phyloP scores from a whole-genome alignment of 92 coral and sea anemone species.

The Siderastrea radians region DNA sequence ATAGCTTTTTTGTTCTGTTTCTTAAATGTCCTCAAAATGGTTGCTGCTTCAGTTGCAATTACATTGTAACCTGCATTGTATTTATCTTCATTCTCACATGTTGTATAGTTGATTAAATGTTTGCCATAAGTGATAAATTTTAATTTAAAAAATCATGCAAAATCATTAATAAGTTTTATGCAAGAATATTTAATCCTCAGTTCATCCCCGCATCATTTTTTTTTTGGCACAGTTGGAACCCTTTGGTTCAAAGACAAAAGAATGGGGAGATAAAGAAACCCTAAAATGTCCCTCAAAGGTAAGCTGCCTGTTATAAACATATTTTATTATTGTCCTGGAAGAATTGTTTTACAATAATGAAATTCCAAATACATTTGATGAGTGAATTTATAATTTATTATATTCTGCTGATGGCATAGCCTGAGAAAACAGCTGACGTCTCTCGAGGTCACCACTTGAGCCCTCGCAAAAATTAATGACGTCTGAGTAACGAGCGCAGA shows the following conservation, averaged over 20 bases:
- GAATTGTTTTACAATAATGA: background rate
- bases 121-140: too few species aligned
- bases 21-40: background rate
- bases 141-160: too few species aligned
- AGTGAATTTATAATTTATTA: too few species aligned
- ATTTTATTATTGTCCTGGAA: background rate
- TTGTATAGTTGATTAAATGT: background rate
- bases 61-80: too few species aligned
- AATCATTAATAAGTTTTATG: too few species aligned
- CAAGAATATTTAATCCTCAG: too few species aligned
- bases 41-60: background rate
- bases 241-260: conserved; percentile 62
- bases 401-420: too few species aligned
- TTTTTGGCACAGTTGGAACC: conserved; percentile 75
- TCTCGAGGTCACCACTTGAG: too few species aligned
- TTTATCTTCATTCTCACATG: background rate
- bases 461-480: too few species aligned
- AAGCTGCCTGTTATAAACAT: background rate
- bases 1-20: background rate
- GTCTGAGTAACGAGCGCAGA: too few species aligned
- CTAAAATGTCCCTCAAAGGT: conserved; percentile 84
- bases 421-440: too few species aligned
- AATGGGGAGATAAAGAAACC: conserved; percentile 67
- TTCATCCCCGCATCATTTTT: background rate
- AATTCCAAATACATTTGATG: background rate